A percentile compares a stretch with the other conserved stretches of the same genome.
phyloP scores from a whole-genome alignment of 2,797 vertebrate genomes.

The Amphiprion clarkii region DNA sequence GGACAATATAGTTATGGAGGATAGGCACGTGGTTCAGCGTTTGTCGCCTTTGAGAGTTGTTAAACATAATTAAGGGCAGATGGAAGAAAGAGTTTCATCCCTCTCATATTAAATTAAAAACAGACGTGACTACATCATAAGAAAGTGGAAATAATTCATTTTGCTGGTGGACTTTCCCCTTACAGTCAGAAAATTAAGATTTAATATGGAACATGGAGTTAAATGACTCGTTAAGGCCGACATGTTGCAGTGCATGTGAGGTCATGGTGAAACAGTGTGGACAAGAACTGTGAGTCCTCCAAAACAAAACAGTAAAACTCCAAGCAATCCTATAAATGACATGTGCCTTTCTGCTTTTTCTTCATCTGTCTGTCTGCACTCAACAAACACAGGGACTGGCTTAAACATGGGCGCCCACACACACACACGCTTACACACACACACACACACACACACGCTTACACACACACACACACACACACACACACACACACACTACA shows the following conservation, averaged over 20 bases:
- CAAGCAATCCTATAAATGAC: slow-evolving; percentile 66
- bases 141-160: slow-evolving; percentile 20
- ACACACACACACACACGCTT: not conserved
- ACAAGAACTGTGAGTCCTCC: slow-evolving; percentile 58
- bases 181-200: slow-evolving; percentile 22
- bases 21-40: not conserved
- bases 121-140: slow-evolving; percentile 7
- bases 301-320: slow-evolving; percentile 80
- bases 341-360: slow-evolving; percentile 58
- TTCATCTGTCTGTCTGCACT: slow-evolving; percentile 60
- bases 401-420: slow-evolving; percentile 21
- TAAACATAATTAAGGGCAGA: not conserved
- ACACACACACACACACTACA: not conserved
- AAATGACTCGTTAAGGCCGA: slow-evolving; percentile 35
- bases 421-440: not conserved
- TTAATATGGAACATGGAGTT: slow-evolving; percentile 23
- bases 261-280: slow-evolving; percentile 55
- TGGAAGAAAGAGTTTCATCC: slow-evolving; percentile 6
- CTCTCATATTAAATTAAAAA: slow-evolving; percentile 6
- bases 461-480: not conserved
- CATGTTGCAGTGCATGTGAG: slow-evolving; percentile 60
- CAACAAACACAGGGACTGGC: slow-evolving; percentile 37
- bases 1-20: not conserved
- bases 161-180: not conserved
- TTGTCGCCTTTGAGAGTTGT: not conserved